Evolutionary conservation across 2,888 invertebrate species (phyloP), one percentile per base, ranked within the genome.

Genomic region (Thera obeliscata): DNA sequence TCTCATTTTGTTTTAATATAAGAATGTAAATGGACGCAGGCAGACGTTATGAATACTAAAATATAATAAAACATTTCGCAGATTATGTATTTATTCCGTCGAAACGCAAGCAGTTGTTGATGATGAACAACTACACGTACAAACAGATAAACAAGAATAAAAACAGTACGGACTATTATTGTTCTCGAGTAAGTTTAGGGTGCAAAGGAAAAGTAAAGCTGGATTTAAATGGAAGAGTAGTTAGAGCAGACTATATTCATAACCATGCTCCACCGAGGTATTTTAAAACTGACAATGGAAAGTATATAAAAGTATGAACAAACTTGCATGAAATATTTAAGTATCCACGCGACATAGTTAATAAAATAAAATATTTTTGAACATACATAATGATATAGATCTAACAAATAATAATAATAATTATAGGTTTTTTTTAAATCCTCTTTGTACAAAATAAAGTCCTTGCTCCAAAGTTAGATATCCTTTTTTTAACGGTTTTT

Each of bases 201-300:
- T 71, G 71, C 55, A 67, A 62, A 56, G 64, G 59, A 0, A 69
- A 56, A 52, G 56, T 71, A 1, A 58, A 57, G n/a, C 11, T 70
- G 8, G 35, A 60, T n/a, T 46, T 8, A 1, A 38, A 33, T 41
- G 58, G 56, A 12, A 61, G 38, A 11, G 48, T 71, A 7, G 3
- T 33, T 12, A 55, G 22, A 11, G 57, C 56, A 5, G 41, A 61
- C 7, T 48, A 36, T 5, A 2, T 2, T 2, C 70, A 70, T 64
- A 58, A 11, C 11, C 86, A 86, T 64, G 66, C 73, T 2, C 74
- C 79, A 0, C 79, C 80, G 22, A 75, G 72, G 52, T 74, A 76
- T 59, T 63, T 71, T 22, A 76, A 69, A 22, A 74, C 62, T 12
- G n/a, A 62, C 8, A 58, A 6, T 3, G 58, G 67, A 6, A 1